Evolutionary conservation across 2,113 vertebrate genomes (phyloP), one percentile per base, ranked within the genome.

Genomic region (Cryptotis parvus): DNA sequence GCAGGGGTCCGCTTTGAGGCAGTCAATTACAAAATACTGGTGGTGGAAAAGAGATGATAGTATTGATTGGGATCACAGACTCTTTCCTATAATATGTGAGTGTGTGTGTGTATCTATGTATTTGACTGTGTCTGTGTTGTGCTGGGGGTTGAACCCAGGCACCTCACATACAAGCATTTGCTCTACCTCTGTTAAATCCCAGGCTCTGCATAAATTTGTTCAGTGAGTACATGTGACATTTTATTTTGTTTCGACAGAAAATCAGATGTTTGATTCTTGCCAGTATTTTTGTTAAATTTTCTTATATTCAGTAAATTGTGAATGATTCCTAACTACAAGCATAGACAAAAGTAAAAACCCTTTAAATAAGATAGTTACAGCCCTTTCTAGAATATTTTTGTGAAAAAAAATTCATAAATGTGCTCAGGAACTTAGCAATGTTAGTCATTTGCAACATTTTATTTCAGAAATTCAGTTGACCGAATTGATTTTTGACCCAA

Each of bases 311-410:
- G 70, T 77, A 85, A 31, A 58, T 39, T 80, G 22, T 66, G 8
- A 94, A n/a, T 58, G 41, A 27, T 15, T 26, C 14, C 26, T 70
- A 37, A 82, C 77, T 70, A 15, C 29, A 90, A 90, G 14, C 49
- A 39, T 20, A 73, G 52, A 76, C 55, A 82, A 94, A 33, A 87
- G n/a, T n/a, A 70, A 14, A n/a, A n/a, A n/a, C n/a, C 8, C n/a
- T 43, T 43, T 86, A 84, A 65, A 20, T 85, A 89, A 83, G 68
- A 45, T 73, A 90, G 70, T 52, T 88, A 16, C 29, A 79, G 20
- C 55, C 33, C 90, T 82, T 82, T 80, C 45, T 87, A 37, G 81
- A 49, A 52, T 61, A 58, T 77, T 89, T 79, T 84, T 90, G 26
- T 84, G 33, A 33, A 93, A 92, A n/a, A 68, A 63, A 1, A 68